Evolutionary conservation across 2,888 invertebrate genomes (phyloP).

Genomic region (Anorthoa munda): DNA sequence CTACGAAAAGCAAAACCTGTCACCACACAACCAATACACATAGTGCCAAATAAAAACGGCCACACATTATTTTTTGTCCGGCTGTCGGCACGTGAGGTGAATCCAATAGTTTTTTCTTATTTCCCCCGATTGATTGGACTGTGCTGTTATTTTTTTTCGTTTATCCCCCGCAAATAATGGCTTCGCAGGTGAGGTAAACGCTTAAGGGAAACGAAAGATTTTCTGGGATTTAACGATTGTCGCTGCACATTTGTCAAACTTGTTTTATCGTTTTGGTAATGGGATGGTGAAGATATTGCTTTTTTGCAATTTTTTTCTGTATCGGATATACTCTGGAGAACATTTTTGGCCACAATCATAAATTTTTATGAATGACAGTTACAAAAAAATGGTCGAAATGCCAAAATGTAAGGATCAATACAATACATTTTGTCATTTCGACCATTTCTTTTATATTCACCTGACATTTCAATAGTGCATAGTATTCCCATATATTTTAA

Average conservation of each 20-base stretch:
- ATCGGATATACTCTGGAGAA: background rate
- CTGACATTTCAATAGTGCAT: too few species aligned
- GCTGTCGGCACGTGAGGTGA: constrained; percentile 85
- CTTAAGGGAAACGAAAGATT: constrained; percentile 69
- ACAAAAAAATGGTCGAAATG: too few species aligned
- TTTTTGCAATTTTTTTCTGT: background rate
- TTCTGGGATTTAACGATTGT: constrained; percentile 68
- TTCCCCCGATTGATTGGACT: constrained; percentile 86
- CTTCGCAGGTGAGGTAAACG: constrained; percentile 81
- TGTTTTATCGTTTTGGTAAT: constrained; percentile 44
- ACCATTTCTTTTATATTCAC: too few species aligned
- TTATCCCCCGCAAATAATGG: constrained; percentile 80
- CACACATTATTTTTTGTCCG: constrained; percentile 77
- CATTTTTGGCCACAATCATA: too few species aligned
- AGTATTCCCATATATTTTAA: too few species aligned
- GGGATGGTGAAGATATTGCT: constrained; percentile 6
- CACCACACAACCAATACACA: constrained; percentile 73
- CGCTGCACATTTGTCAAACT: constrained; percentile 62
- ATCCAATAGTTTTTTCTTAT: constrained; percentile 87
- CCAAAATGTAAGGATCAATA: too few species aligned
- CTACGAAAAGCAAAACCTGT: constrained; percentile 69
- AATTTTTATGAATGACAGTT: too few species aligned
- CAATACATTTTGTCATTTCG: too few species aligned
- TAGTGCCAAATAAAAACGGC: constrained; percentile 78
- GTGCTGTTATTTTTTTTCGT: constrained; percentile 80